phyloP scores from a whole-genome alignment of 2,888 invertebrate species.

The Gnatocerus cornutus region DNA sequence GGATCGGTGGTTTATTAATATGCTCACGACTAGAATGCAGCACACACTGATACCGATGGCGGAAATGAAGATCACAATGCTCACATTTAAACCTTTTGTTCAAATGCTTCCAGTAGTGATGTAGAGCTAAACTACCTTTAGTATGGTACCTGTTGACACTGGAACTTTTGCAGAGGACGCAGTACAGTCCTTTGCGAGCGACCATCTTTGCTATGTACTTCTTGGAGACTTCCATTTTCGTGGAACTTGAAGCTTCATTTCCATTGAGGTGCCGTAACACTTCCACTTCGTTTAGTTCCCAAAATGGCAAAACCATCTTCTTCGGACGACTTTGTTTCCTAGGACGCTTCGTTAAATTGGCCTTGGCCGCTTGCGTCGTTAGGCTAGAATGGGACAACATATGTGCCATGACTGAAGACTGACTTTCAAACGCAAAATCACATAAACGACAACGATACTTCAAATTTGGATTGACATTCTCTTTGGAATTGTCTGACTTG shows the following conservation, averaged over 20 bases:
- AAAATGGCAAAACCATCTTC: conserved; percentile 69
- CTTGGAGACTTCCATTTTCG: conserved; percentile 55
- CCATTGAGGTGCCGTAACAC: conserved; percentile 63
- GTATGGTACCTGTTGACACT: conserved; percentile 71
- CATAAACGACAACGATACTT: conserved; percentile 72
- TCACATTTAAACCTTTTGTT: conserved; percentile 70
- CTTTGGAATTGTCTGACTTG: conserved; percentile 69
- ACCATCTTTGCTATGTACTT: conserved; percentile 68
- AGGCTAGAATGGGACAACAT: conserved; percentile 71
- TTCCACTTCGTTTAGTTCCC: conserved; percentile 66
- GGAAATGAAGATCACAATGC: conserved; percentile 71
- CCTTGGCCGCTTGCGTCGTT: conserved; percentile 59
- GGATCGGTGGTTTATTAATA: conserved; percentile 59
- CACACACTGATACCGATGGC: conserved; percentile 72
- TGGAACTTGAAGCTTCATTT: conserved; percentile 59
- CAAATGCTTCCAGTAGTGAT: conserved; percentile 73
- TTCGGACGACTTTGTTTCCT: conserved; percentile 74
- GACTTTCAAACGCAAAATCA: conserved; percentile 69
- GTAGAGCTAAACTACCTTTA: conserved; percentile 71
- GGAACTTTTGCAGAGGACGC: conserved; percentile 66
- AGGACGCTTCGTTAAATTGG: conserved; percentile 61
- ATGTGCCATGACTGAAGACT: conserved; percentile 71
- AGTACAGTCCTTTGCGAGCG: conserved; percentile 65
- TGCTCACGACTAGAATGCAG: conserved; percentile 71
- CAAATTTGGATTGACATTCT: conserved; percentile 68